These are phyloP conservation scores for Lophotriccus pileatus DNA, from an alignment of 2,797 vertebrate species.

Conservation along the genomic window DNA sequence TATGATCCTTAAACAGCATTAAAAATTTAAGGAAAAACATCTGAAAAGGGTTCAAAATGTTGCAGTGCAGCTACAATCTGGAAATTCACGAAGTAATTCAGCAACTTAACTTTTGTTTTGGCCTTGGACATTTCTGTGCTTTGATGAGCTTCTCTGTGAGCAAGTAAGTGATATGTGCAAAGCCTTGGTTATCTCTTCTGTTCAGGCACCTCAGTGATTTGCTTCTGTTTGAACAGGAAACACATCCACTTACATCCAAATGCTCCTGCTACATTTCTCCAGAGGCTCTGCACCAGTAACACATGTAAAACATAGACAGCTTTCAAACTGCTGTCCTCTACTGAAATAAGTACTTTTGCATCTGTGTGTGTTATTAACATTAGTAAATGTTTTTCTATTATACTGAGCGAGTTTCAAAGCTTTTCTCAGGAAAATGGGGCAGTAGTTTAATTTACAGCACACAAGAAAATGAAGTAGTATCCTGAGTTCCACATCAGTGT, in stretches of 20 bases:
- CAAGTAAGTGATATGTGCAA: neutral
- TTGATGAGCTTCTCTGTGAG: neutral
- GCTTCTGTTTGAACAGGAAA: neutral
- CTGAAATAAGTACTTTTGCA: neutral
- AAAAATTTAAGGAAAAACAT: neutral
- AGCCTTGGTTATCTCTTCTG: neutral
- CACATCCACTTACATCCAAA: neutral
- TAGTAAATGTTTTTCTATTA: neutral
- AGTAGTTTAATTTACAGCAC: neutral
- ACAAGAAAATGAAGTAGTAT: neutral
- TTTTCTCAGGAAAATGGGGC: neutral
- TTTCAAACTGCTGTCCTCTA: neutral
- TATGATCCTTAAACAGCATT: neutral
- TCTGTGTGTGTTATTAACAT: neutral
- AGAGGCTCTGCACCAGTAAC: neutral
- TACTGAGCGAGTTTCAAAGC: neutral
- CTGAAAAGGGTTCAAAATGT: neutral
- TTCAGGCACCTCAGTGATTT: neutral
- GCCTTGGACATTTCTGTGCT: neutral
- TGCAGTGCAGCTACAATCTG: neutral
- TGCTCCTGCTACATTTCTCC: neutral
- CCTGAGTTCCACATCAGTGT: neutral
- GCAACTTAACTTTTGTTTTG: neutral
- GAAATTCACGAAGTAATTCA: neutral
- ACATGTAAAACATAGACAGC: rapidly evolving